Evolutionary conservation across 2,888 invertebrate genomes (phyloP).

Genomic region (Muschampia plurimacula): DNA sequence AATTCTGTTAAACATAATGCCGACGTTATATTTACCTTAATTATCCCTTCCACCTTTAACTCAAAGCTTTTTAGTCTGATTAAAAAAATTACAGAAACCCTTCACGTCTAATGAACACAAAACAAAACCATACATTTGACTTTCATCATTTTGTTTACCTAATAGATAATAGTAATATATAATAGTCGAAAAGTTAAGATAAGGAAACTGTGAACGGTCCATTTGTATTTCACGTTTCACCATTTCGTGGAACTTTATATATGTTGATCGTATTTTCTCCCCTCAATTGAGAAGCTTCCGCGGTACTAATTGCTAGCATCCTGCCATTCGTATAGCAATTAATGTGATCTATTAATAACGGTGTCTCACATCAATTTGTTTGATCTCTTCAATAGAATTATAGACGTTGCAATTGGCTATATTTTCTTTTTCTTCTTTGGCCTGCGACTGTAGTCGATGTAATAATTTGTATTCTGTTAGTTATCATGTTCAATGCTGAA

Average conservation of each 20-base stretch:
- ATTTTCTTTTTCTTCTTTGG: neutral
- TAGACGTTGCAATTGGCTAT: neutral
- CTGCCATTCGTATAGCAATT: conserved; percentile 61
- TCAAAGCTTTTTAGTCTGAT: neutral
- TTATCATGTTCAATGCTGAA: neutral
- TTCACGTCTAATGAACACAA: neutral
- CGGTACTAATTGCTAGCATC: conserved; percentile 68
- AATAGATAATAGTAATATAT: neutral
- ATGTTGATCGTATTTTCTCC: conserved; percentile 59
- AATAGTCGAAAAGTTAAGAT: conserved; percentile 26
- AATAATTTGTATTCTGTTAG: neutral
- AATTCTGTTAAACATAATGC: no score
- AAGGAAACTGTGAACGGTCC: conserved; percentile 1
- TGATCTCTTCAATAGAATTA: conserved; percentile 13
- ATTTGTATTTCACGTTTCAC: conserved; percentile 54
- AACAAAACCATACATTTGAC: neutral
- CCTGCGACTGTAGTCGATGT: neutral
- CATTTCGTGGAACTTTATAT: conserved; percentile 50
- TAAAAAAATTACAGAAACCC: neutral
- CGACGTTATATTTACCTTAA: no score
- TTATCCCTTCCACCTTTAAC: neutral
- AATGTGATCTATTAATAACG: conserved; percentile 51
- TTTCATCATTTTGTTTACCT: conserved; percentile 10
- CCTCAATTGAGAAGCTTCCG: conserved; percentile 71
- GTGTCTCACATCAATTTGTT: conserved; percentile 45